Conservation (phyloP, 2,113 vertebrate genomes). For the Sarotherodon lohbergeri region DNA sequence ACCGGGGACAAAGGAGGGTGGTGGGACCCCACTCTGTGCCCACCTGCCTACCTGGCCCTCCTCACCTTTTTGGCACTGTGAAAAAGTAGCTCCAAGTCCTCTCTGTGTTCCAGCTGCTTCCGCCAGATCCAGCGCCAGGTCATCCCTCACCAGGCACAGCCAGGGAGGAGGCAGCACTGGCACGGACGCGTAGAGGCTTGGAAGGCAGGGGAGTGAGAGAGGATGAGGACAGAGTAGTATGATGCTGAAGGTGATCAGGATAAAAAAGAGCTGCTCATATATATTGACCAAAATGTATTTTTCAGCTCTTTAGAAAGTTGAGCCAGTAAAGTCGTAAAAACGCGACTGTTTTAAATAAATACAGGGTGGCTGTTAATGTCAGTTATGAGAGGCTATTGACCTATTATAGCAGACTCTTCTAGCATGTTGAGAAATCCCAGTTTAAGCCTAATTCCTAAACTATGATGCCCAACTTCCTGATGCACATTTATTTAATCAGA, state of each 20-base stretch:
- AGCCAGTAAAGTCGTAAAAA: not conserved
- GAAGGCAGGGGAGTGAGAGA: not conserved
- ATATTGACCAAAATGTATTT: not conserved
- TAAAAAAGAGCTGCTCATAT: not conserved
- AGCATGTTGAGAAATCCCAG: not conserved
- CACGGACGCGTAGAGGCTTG: slow-evolving; percentile 15
- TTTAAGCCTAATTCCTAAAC: not conserved
- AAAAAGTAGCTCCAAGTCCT: slow-evolving; percentile 58
- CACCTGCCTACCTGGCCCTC: slow-evolving; percentile 63
- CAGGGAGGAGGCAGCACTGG: slow-evolving; percentile 43
- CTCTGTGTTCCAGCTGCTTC: slow-evolving; percentile 58
- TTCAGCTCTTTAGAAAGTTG: not conserved
- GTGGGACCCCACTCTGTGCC: slow-evolving; percentile 56
- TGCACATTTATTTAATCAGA: not conserved
- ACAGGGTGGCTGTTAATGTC: not conserved
- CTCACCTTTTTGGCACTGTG: slow-evolving; percentile 35
- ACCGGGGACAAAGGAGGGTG: slow-evolving; percentile 39
- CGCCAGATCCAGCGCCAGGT: slow-evolving; percentile 45
- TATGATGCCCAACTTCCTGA: not conserved
- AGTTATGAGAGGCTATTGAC: not conserved
- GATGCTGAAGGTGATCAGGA: slow-evolving; percentile 25
- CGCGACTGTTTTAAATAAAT: not conserved
- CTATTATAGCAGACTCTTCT: not conserved
- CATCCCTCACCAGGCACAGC: slow-evolving; percentile 52
- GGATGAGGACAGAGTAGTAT: not conserved